phyloP scores from a whole-genome alignment of 2,797 vertebrate genomes.

The Pampus argenteus region DNA sequence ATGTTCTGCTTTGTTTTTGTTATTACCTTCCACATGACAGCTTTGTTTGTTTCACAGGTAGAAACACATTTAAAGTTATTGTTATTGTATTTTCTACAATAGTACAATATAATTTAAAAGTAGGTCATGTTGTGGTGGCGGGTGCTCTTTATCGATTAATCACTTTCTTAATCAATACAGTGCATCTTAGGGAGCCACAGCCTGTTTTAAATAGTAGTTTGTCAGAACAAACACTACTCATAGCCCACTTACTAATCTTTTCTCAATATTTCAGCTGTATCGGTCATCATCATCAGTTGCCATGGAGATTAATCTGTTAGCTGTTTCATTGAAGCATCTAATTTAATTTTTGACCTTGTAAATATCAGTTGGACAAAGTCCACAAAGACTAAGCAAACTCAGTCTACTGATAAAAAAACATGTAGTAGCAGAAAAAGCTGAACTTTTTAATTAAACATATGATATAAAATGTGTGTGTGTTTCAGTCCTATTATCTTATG shows the following conservation, averaged over 20 bases:
- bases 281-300: background rate
- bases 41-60: background rate
- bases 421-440: background rate
- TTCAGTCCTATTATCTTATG: constrained; percentile 21
- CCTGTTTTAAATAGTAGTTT: background rate
- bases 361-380: background rate
- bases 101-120: background rate
- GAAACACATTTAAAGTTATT: background rate
- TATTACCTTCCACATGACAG: background rate
- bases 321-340: background rate
- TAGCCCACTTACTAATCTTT: background rate
- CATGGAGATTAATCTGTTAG: background rate
- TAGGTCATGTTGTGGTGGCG: too few relatives aligned
- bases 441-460: background rate
- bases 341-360: background rate
- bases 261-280: background rate
- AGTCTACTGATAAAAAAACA: background rate
- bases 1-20: background rate
- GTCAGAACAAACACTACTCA: background rate
- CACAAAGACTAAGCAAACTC: background rate
- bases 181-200: too few relatives aligned
- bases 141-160: too few relatives aligned
- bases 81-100: too few relatives aligned
- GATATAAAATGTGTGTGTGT: background rate
- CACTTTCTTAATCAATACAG: too few relatives aligned